Conservation (phyloP, 2,797 vertebrate genomes). For the Triplophysa yarkandensis region DNA sequence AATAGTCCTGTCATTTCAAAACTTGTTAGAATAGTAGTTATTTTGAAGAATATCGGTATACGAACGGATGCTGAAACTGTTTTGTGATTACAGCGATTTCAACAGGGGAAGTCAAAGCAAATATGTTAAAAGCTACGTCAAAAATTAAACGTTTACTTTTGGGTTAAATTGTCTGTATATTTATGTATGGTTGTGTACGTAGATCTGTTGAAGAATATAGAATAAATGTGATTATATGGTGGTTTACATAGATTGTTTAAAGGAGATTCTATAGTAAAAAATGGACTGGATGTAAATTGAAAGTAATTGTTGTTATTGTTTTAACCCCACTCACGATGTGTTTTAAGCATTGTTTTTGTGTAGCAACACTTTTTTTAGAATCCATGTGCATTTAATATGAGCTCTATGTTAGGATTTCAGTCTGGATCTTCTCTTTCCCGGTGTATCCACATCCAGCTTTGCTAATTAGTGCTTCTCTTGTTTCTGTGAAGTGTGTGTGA, state of each 20-base stretch:
- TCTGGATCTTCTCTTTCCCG: neutral
- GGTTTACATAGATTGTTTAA: neutral
- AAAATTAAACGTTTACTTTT: too few relatives aligned
- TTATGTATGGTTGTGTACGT: neutral
- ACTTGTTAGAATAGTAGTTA: too few relatives aligned
- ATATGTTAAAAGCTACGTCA: too few relatives aligned
- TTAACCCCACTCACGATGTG: neutral
- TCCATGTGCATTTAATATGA: neutral
- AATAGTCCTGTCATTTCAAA: too few relatives aligned
- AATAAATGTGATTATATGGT: neutral
- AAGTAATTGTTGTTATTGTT: too few relatives aligned
- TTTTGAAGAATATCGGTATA: too few relatives aligned
- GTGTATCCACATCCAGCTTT: constrained; percentile 1
- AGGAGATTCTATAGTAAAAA: neutral
- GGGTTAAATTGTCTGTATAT: too few relatives aligned
- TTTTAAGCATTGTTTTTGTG: neutral
- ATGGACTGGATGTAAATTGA: neutral
- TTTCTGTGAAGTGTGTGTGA: constrained; percentile 28
- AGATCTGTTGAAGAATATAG: neutral
- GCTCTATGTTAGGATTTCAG: constrained; percentile 6
- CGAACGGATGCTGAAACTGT: too few relatives aligned
- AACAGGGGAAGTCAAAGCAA: too few relatives aligned
- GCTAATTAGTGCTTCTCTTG: constrained; percentile 30
- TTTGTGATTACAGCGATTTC: too few relatives aligned
- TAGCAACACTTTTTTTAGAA: neutral